Base-by-base conservation (phyloP, 2,113 vertebrate genomes). In the Callithrix jacchus region DNA sequence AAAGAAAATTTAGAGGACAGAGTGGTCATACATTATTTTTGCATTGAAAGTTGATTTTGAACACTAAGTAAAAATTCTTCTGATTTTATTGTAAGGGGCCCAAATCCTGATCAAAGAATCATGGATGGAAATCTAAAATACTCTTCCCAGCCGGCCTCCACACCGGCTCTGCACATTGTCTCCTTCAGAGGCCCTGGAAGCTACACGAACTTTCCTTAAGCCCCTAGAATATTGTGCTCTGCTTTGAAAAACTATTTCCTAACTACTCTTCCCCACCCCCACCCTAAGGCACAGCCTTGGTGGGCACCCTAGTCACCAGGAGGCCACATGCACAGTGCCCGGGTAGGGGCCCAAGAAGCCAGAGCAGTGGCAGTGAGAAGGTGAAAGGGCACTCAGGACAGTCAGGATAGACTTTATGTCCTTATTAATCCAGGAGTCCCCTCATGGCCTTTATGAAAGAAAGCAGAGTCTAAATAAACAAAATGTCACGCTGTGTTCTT, bases 31-130 rank as follows among this genome's bases (percentile, higher is more conserved):
- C 2, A 73, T 35, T 86, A 54, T 95, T 90, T 95, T 97, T 86
- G 37, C 27, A 85, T 88, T 76, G 82, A 89, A 96, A 89, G 25
- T 80, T 93, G 80, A 91, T 83, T 97, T 94, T 27, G 94, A 93
- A 54, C n/a, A 93, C 83, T 88, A 89, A 47, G 14, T 83, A 87
- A 88, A 74, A 88, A 61, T 64, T 68, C 2, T 77, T 54, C 81
- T 68, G 13, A 30, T 86, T 94, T 93, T 70, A 88, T 79, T 73
- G 47, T 9, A 82, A 66, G 23, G 25, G 92, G 11, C 74, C 68
- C 14, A 87, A 87, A 74, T 95, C 23, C n/a, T 94, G 6, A 18
- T 40, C 37, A 94, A 86, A 87, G 73, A 89, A 77, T 92, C 21
- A 6, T 25, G 11, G 70, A 68, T 66, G n/a, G 54, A 73, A 73